Conservation (phyloP, 2,113 vertebrate species). For the Cyrtonyx montezumae region DNA sequence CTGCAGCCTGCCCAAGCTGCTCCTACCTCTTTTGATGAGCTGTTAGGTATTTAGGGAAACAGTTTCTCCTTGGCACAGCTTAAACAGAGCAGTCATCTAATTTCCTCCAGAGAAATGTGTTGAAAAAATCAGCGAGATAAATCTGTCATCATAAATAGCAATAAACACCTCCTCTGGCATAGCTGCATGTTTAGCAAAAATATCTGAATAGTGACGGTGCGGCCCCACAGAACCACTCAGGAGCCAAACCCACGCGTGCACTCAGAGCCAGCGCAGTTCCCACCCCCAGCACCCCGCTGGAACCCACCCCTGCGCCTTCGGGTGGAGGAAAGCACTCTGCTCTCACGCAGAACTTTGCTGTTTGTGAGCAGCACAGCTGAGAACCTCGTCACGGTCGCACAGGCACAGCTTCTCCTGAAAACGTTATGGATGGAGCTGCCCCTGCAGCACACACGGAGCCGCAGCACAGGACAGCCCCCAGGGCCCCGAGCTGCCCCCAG, state of each 20-base stretch:
- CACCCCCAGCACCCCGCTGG: rapidly evolving
- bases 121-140: constrained; percentile 66
- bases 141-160: constrained; percentile 70
- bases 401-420: not conserved
- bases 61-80: constrained; percentile 70
- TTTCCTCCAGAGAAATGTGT: constrained; percentile 72
- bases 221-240: not conserved
- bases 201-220: constrained; percentile 22
- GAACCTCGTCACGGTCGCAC: not conserved
- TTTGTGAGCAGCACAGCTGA: not conserved
- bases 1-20: not conserved
- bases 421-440: not conserved
- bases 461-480: too few species aligned
- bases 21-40: constrained; percentile 65
- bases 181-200: constrained; percentile 60
- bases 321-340: rapidly evolving
- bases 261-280: not conserved
- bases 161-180: constrained; percentile 56
- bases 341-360: not conserved
- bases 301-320: rapidly evolving
- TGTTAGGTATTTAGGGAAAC: constrained; percentile 78
- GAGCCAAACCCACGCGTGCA: too few species aligned
- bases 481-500: too few species aligned
- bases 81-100: constrained; percentile 70
- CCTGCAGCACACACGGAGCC: not conserved